Evolutionary conservation across 2,888 invertebrate species (phyloP).

Genomic region (Tanypteryx hageni): DNA sequence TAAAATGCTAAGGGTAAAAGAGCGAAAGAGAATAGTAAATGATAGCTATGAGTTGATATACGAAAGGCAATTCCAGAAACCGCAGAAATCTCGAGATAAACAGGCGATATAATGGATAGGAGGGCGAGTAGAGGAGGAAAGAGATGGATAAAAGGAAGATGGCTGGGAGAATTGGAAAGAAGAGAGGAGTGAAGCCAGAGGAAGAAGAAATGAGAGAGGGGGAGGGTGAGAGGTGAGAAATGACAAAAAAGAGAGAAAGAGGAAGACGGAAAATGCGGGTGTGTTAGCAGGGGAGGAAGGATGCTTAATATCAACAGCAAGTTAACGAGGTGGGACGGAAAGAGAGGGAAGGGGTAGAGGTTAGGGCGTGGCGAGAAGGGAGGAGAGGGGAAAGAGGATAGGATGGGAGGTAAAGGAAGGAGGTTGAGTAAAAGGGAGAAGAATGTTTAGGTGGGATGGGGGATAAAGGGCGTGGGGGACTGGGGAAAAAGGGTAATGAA

Average conservation of each 20-base stretch:
- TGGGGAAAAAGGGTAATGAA: slow-evolving; percentile 1
- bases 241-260: background rate
- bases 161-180: background rate
- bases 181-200: background rate
- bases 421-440: background rate
- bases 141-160: background rate
- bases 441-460: background rate
- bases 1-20: no score
- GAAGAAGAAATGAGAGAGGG: background rate
- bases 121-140: background rate
- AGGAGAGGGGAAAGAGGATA: background rate
- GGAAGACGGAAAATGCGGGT: slow-evolving; percentile 6
- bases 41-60: no score
- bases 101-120: background rate
- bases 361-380: background rate
- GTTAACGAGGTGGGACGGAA: slow-evolving; percentile 46
- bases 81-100: no score
- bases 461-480: background rate
- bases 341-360: background rate
- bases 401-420: background rate
- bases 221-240: background rate
- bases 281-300: background rate
- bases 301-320: slow-evolving; percentile 58
- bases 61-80: no score
- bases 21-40: no score